Conservation (phyloP, 2,113 vertebrate genomes). For the Halichoerus grypus region DNA sequence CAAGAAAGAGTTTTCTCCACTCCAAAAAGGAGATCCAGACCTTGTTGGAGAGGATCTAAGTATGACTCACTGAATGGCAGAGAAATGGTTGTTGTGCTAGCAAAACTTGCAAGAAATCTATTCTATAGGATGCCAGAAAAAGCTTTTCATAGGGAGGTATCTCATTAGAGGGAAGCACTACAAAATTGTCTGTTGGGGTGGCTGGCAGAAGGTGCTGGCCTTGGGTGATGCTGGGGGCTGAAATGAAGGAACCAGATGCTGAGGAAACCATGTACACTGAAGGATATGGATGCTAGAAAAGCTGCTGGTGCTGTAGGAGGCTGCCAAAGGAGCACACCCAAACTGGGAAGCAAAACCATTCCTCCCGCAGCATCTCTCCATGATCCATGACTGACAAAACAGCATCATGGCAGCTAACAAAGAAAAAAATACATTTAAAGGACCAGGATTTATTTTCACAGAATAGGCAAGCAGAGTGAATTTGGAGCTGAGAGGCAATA, state of each 20-base stretch:
- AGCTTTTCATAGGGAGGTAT: neutral
- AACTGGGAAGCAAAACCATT: neutral
- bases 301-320: fast-evolving
- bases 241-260: neutral
- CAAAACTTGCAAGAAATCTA: neutral
- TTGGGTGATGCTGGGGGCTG: neutral
- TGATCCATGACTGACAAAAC: neutral
- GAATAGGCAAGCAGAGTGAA: neutral
- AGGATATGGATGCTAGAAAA: neutral
- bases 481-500: neutral
- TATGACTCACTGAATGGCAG: neutral
- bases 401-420: neutral
- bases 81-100: neutral
- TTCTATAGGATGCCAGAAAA: neutral
- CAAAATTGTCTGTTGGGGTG: neutral
- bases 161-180: neutral
- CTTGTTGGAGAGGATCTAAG: neutral
- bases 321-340: neutral
- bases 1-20: neutral
- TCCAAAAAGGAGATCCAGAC: neutral
- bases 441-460: neutral
- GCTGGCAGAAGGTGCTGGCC: neutral
- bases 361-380: neutral
- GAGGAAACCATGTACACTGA: neutral
- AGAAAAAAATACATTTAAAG: neutral